Base-by-base conservation (phyloP, 2,888 invertebrate species). In the Tipula confusa region DNA sequence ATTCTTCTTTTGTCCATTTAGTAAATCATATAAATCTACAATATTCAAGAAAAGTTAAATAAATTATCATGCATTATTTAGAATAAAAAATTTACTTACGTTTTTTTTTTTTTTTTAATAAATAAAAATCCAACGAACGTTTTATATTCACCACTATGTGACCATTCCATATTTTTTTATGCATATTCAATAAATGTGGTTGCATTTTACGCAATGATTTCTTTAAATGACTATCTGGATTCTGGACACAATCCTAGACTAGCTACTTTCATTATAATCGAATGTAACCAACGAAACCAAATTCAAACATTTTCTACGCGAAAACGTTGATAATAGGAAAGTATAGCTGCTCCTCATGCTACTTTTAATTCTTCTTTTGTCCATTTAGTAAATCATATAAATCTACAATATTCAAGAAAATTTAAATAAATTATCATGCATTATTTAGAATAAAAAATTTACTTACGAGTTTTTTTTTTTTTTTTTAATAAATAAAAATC, bases 141-240 rank as follows among this genome's bases (percentile, higher is more conserved):
- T 91, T 99, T 99, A 89, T 98, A 99, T 90, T 99, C 99, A 83
- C 99, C 99, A 82, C 99, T 98, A 98, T 79, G 98, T 94, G 91
- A 98, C 97, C 85, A 98, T 91, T 83, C 97, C 98, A 90, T 96
- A 99, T n/a, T 90, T 98, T 97, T 88, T 96, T 95, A 88, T 96
- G 94, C 95, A 98, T 96, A 89, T 94, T 92, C 86, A 95, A 89
- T 87, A 99, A 92, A 89, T 98, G 96, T 13, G 96, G 93, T 87
- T 96, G 95, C 88, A 99, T 94, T 86, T 97, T 94, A 86, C 92
- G 92, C 86, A 98, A 91, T 79, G 94, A 93, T 91, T 95, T 93
- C 43, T 98, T 98, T 86, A 99, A 92, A 91, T 98, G 98, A 86
- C 95, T 92, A 86, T 92, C 91, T 28, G 97, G n/a, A n/a, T n/a